These are phyloP conservation scores for Rambutsinella grinnellia DNA, from an alignment of 2,888 invertebrate genomes.

Conservation along the genomic window DNA sequence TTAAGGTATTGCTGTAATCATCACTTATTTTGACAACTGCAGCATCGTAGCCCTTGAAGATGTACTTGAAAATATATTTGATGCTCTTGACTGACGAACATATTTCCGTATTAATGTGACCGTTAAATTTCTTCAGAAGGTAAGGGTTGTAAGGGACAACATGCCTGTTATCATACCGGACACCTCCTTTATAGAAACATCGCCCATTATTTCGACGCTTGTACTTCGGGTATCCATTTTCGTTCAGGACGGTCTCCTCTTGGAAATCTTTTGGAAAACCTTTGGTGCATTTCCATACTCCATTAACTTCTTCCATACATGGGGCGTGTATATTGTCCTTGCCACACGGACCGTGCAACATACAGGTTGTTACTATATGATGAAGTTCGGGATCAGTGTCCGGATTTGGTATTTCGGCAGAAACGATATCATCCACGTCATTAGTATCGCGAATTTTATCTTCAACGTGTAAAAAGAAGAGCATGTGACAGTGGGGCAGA, in stretches of 20 bases:
- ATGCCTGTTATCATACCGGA: conserved; percentile 67
- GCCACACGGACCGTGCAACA: conserved; percentile 67
- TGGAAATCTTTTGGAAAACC: conserved; percentile 65
- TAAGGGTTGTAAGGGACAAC: conserved; percentile 69
- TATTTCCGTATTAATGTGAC: conserved; percentile 69
- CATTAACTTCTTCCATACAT: conserved; percentile 66
- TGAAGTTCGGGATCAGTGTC: conserved; percentile 46
- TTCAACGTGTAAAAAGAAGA: conserved; percentile 52
- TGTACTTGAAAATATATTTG: conserved; percentile 65
- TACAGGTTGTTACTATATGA: conserved; percentile 53
- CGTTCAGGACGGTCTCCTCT: conserved; percentile 64
- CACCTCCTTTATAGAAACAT: background rate
- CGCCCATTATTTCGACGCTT: conserved; percentile 24
- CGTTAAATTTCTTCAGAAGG: conserved; percentile 67
- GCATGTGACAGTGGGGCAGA: conserved; percentile 60
- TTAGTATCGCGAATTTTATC: conserved; percentile 38
- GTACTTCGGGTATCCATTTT: conserved; percentile 67
- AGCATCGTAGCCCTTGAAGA: conserved; percentile 64
- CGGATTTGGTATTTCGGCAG: conserved; percentile 64
- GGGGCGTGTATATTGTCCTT: conserved; percentile 18
- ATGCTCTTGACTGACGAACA: conserved; percentile 53
- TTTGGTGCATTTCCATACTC: conserved; percentile 56
- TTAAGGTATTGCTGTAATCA: background rate
- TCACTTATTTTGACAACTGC: conserved; percentile 8
- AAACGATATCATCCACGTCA: conserved; percentile 58